Conservation (phyloP, 2,888 invertebrate species). For the Dryobota labecula region DNA sequence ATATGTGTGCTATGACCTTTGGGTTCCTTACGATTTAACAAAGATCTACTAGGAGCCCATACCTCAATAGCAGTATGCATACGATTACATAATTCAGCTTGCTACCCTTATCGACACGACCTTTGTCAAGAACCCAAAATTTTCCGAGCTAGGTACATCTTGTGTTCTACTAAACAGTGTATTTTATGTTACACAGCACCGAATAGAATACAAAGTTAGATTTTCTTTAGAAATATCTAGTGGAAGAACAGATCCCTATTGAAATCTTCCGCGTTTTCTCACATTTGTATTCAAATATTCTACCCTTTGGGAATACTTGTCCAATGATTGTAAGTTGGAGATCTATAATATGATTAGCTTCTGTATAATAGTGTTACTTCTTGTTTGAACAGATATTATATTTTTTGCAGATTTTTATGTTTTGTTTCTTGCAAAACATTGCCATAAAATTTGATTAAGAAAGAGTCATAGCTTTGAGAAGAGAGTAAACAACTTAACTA, state of each 20-base stretch:
- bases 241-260: conserved; percentile 61
- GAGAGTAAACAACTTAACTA: background rate
- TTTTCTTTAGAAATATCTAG: conserved; percentile 53
- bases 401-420: conserved; percentile 2
- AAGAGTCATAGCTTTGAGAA: background rate
- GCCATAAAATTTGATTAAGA: background rate
- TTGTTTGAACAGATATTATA: conserved; percentile 9
- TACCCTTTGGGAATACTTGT: conserved; percentile 68
- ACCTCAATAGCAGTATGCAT: conserved; percentile 15
- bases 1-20: no score
- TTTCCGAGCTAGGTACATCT: conserved; percentile 19
- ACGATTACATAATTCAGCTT: conserved; percentile 39
- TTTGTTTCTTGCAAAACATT: conserved; percentile 20
- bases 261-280: conserved; percentile 67
- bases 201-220: conserved; percentile 60
- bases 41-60: conserved; percentile 40
- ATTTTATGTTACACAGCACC: conserved; percentile 50
- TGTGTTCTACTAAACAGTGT: conserved; percentile 49
- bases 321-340: conserved; percentile 68
- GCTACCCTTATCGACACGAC: conserved; percentile 18
- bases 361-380: conserved; percentile 33
- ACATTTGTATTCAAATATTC: conserved; percentile 80
- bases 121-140: conserved; percentile 29
- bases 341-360: conserved; percentile 54
- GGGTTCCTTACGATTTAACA: background rate